Conservation (phyloP, 2,113 vertebrate genomes). For the Nannobrachium achirus region DNA sequence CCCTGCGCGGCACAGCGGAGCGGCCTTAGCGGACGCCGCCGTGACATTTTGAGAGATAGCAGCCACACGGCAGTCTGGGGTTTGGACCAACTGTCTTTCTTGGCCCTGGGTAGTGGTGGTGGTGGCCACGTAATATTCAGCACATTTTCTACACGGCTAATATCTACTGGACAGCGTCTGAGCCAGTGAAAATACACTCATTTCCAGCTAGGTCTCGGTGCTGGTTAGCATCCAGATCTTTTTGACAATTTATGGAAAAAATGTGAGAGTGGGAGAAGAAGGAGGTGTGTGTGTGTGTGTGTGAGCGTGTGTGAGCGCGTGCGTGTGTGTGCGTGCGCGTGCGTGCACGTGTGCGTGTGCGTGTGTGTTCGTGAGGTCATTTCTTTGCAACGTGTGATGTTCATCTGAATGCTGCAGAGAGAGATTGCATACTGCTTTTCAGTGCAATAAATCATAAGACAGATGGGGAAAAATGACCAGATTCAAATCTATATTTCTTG, state of each 20-base stretch:
- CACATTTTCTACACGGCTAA: constrained; percentile 81
- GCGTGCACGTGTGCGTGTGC: too few relatives aligned
- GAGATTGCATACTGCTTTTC: constrained; percentile 44
- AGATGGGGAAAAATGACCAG: constrained; percentile 24
- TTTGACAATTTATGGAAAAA: constrained; percentile 73
- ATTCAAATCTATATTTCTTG: not conserved
- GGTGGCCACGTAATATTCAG: constrained; percentile 77
- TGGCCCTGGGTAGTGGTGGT: constrained; percentile 59
- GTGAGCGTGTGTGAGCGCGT: too few relatives aligned
- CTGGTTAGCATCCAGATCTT: constrained; percentile 66
- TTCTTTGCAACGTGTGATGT: constrained; percentile 44
- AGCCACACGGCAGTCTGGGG: constrained; percentile 65
- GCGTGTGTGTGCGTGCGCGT: too few relatives aligned
- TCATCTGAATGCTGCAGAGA: constrained; percentile 60
- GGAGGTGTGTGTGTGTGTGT: constrained; percentile 6
- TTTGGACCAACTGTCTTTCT: constrained; percentile 81
- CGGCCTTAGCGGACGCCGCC: constrained; percentile 56
- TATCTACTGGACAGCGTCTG: constrained; percentile 75
- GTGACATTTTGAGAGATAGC: constrained; percentile 77
- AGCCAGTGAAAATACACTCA: constrained; percentile 79
- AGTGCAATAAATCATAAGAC: constrained; percentile 47
- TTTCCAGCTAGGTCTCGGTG: constrained; percentile 61
- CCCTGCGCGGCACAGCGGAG: constrained; percentile 47
- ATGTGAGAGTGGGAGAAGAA: constrained; percentile 38
- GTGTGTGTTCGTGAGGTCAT: constrained; percentile 20